These are phyloP conservation scores for Athetis lepigone DNA, from an alignment of 2,888 invertebrate species.

Conservation along the genomic window DNA sequence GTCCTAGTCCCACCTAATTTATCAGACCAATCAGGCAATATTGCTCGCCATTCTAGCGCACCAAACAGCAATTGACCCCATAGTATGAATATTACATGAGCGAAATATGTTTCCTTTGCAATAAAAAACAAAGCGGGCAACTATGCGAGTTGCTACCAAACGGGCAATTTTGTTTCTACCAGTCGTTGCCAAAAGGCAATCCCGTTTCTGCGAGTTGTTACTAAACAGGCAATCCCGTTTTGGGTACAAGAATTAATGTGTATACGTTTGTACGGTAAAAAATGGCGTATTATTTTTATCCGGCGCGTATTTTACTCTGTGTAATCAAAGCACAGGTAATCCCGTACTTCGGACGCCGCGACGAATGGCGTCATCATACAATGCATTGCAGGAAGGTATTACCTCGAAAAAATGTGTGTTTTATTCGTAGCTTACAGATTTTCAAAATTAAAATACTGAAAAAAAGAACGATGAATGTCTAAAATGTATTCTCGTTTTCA, in stretches of 20 bases:
- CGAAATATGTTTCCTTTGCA: slow-evolving; percentile 50
- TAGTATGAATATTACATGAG: slow-evolving; percentile 62
- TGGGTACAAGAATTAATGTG: slow-evolving; percentile 45
- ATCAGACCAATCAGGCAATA: slow-evolving; percentile 45
- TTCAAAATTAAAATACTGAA: too few species aligned
- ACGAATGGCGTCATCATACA: slow-evolving; percentile 41
- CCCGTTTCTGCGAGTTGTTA: slow-evolving; percentile 40
- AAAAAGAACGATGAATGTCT: too few species aligned
- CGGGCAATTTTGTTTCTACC: too few species aligned
- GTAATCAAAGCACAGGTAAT: slow-evolving; percentile 56
- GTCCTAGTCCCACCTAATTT: slow-evolving; percentile 33
- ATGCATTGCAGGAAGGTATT: slow-evolving; percentile 21
- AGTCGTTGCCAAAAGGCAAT: too few species aligned
- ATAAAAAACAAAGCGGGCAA: slow-evolving; percentile 44
- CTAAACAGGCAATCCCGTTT: slow-evolving; percentile 37
- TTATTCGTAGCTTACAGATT: too few species aligned
- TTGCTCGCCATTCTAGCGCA: slow-evolving; percentile 39
- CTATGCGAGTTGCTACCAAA: slow-evolving; percentile 42
- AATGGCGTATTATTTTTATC: slow-evolving; percentile 51
- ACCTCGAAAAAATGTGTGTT: slow-evolving; percentile 6
- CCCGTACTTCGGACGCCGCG: slow-evolving; percentile 34
- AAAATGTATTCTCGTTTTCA: too few species aligned
- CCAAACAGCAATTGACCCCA: slow-evolving; percentile 57
- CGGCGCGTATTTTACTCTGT: slow-evolving; percentile 48
- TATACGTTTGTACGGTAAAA: slow-evolving; percentile 38